Conservation (phyloP, 2,113 vertebrate genomes). For the Oncorhynchus nerka region DNA sequence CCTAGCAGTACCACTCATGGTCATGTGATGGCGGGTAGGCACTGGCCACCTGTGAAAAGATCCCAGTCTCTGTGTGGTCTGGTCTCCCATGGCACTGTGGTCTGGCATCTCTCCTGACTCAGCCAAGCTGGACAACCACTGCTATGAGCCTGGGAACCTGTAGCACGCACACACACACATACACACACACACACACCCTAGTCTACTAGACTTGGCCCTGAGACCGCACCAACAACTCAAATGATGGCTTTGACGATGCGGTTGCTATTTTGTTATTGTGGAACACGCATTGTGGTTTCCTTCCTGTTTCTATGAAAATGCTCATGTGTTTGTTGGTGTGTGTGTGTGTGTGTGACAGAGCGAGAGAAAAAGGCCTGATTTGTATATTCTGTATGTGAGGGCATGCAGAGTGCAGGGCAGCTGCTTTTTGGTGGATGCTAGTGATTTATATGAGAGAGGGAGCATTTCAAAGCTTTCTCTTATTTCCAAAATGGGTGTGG, state of each 20-base stretch:
- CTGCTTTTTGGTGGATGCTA: conserved; percentile 72
- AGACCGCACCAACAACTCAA: conserved; percentile 17
- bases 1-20: conserved; percentile 53
- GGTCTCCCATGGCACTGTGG: conserved; percentile 51
- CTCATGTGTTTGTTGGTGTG: conserved; percentile 8
- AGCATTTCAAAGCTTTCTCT: conserved; percentile 85
- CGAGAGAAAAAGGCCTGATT: background rate
- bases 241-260: conserved; percentile 18
- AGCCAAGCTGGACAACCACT: conserved; percentile 35
- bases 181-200: background rate
- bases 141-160: conserved; percentile 56
- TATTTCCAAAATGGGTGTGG: conserved; percentile 77
- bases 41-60: conserved; percentile 47
- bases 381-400: conserved; percentile 14
- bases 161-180: background rate
- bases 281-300: conserved; percentile 25
- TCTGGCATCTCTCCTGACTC: conserved; percentile 62
- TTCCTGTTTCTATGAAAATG: background rate
- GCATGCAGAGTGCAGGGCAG: conserved; percentile 36
- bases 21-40: conserved; percentile 62
- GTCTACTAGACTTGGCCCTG: conserved; percentile 24
- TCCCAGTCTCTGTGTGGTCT: conserved; percentile 52
- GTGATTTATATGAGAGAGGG: conserved; percentile 77
- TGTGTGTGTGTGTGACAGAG: conserved; percentile 48
- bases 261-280: background rate